phyloP scores from a whole-genome alignment of 2,113 vertebrate genomes.

The Chaenogobius annularis region DNA sequence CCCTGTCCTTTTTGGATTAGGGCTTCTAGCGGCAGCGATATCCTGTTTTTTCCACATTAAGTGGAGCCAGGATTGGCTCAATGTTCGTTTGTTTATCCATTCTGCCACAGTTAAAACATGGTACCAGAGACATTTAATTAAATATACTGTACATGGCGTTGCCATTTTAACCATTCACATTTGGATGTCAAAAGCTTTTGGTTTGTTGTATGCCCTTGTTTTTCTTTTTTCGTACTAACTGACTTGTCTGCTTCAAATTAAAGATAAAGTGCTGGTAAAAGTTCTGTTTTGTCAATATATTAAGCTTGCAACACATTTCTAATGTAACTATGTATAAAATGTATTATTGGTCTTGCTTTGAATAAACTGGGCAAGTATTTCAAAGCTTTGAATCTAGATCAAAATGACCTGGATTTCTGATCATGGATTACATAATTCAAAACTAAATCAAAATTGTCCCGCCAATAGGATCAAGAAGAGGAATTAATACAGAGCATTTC shows the following conservation, averaged over 20 bases:
- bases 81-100: neutral
- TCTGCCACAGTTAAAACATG: neutral
- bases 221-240: conserved; percentile 55
- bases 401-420: too few relatives aligned
- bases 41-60: neutral
- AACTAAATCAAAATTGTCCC: too few relatives aligned
- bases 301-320: too few relatives aligned
- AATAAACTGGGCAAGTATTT: too few relatives aligned
- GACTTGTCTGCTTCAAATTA: conserved; percentile 59
- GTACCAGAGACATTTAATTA: conserved; percentile 5
- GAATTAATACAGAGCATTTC: too few relatives aligned
- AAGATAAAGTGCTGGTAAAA: conserved; percentile 41
- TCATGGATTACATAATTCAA: too few relatives aligned
- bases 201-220: conserved; percentile 38
- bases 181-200: conserved; percentile 25
- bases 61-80: conserved; percentile 15
- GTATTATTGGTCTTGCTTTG: too few relatives aligned
- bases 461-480: too few relatives aligned
- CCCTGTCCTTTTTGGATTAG: neutral
- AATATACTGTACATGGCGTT: conserved; percentile 21
- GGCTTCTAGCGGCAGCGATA: neutral
- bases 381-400: too few relatives aligned
- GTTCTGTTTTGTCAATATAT: neutral
- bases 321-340: too few relatives aligned
- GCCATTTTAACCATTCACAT: conserved; percentile 21